Percentiles rank a stretch among this genome's conserved stretches.
Conservation (phyloP, 2,888 invertebrate genomes). For the Crossocerus cetratus region DNA sequence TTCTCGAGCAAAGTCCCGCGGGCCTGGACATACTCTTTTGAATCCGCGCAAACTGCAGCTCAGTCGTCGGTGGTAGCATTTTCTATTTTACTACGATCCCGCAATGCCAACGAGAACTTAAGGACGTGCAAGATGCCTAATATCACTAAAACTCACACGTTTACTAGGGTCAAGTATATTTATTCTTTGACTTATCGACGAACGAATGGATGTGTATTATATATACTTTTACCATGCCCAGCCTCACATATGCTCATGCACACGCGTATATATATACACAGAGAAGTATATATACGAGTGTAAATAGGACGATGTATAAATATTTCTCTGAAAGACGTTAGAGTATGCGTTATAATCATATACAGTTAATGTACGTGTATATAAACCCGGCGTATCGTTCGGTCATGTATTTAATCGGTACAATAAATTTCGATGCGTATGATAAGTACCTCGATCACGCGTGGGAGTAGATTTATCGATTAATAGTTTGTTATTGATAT, state of each 20-base stretch:
- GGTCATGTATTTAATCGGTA: conserved; percentile 12
- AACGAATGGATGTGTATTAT: conserved; percentile 3
- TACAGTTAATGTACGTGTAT: neutral
- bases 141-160: neutral
- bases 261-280: neutral
- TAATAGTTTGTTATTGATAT: conserved; percentile 18
- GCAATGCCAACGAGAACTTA: too few relatives aligned
- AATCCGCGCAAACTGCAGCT: too few relatives aligned
- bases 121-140: too few relatives aligned
- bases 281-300: neutral
- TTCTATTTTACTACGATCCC: too few relatives aligned
- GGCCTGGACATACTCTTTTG: too few relatives aligned
- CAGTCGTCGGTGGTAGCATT: too few relatives aligned
- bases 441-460: conserved; percentile 29
- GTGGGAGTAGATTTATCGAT: conserved; percentile 6
- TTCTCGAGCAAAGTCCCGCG: too few relatives aligned
- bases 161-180: neutral
- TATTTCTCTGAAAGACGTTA: conserved; percentile 3
- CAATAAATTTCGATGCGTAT: conserved; percentile 15
- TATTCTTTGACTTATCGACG: conserved; percentile 5
- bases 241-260: neutral
- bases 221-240: neutral
- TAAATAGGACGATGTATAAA: neutral
- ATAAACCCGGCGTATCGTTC: conserved; percentile 7
- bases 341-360: neutral